Percentiles rank a stretch among this genome's conserved stretches.
Evolutionary conservation across 2,797 vertebrate species (phyloP).

Genomic region (Tenualosa ilisha): DNA sequence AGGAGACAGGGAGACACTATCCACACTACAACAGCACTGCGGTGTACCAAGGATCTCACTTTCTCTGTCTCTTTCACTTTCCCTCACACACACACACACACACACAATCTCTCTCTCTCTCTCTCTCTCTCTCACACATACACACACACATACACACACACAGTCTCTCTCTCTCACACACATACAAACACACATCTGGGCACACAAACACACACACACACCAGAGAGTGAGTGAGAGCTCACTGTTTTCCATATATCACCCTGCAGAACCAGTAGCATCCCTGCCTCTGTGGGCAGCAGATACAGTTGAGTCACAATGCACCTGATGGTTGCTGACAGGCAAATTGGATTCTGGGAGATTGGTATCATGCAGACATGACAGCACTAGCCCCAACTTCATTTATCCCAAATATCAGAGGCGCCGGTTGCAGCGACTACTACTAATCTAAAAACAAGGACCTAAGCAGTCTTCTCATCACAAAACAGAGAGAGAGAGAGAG

Average conservation of each 20-base stretch:
- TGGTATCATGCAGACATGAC: slow-evolving; percentile 70
- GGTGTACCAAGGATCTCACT: not conserved
- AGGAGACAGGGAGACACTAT: not conserved
- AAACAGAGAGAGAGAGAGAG: not conserved
- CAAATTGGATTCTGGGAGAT: slow-evolving; percentile 76
- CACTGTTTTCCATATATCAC: slow-evolving; percentile 31
- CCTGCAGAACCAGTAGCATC: slow-evolving; percentile 40
- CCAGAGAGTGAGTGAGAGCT: not conserved
- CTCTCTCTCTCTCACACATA: not conserved
- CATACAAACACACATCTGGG: slow-evolving; percentile 34
- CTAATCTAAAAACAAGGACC: slow-evolving; percentile 43
- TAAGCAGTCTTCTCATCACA: slow-evolving; percentile 26
- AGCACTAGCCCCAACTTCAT: slow-evolving; percentile 69
- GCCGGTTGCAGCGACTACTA: slow-evolving; percentile 32
- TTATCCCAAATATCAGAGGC: slow-evolving; percentile 58
- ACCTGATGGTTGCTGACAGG: slow-evolving; percentile 56
- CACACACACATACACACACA: not conserved
- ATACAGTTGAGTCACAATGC: slow-evolving; percentile 51
- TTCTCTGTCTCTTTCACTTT: not conserved
- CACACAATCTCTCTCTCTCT: not conserved
- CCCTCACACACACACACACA: not conserved
- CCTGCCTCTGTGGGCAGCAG: slow-evolving; percentile 29
- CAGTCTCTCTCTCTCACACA: not conserved
- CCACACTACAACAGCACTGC: not conserved
- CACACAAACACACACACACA: slow-evolving; percentile 39